A percentile compares a stretch with the other conserved stretches of the same genome.
Evolutionary conservation across 2,888 invertebrate genomes (phyloP).

Genomic region (Luffia ferchaultella): DNA sequence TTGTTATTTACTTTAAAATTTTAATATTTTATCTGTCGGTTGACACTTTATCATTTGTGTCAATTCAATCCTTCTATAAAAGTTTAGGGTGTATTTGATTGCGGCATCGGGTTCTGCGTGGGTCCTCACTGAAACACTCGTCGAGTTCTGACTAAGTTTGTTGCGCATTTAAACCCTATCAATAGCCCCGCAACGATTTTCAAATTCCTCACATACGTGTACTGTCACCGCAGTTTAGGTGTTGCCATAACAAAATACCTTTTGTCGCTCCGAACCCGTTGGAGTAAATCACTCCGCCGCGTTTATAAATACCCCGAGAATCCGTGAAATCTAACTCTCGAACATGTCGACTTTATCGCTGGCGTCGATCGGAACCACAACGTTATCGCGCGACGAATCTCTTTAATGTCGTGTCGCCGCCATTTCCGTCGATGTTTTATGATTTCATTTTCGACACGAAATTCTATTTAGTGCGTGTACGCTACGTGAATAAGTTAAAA

Average conservation of each 20-base stretch:
- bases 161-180: too few relatives aligned
- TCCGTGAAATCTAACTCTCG: background rate
- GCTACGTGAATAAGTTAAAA: too few relatives aligned
- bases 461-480: background rate
- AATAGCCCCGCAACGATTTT: too few relatives aligned
- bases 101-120: too few relatives aligned
- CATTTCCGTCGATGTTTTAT: background rate
- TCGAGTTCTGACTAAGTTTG: too few relatives aligned
- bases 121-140: too few relatives aligned
- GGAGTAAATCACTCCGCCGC: background rate
- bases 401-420: background rate
- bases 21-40: too few relatives aligned
- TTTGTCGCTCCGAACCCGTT: background rate
- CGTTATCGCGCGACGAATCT: background rate
- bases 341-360: background rate
- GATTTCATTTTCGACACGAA: background rate
- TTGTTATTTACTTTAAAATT: too few relatives aligned
- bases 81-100: too few relatives aligned
- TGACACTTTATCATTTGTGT: too few relatives aligned
- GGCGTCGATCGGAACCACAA: background rate
- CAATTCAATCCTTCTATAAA: too few relatives aligned
- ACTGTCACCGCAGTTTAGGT: background rate
- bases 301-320: background rate
- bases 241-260: background rate
- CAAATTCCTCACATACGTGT: too few relatives aligned